phyloP scores from a whole-genome alignment of 2,797 vertebrate species.

The Avahi laniger region DNA sequence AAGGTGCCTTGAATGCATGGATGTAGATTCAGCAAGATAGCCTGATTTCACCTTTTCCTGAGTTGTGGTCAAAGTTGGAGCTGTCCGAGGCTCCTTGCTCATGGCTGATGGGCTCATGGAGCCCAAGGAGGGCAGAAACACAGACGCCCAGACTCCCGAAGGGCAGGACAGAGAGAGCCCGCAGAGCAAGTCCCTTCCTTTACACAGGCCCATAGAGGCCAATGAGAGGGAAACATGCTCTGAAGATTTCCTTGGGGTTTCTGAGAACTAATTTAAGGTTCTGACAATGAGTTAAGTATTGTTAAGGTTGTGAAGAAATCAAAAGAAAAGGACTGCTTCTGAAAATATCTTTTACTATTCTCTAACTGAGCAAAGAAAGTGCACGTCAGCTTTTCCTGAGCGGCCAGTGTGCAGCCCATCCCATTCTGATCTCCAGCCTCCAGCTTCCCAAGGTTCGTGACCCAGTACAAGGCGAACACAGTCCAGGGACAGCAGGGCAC shows the following conservation, averaged over 20 bases:
- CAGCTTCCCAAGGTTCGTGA: neutral
- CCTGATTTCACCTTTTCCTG: neutral
- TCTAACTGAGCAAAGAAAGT: neutral
- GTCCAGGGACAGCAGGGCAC: neutral
- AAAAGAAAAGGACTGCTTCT: neutral
- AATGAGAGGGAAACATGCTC: neutral
- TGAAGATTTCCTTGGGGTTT: neutral
- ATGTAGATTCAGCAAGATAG: neutral
- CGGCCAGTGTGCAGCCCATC: neutral
- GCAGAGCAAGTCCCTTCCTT: neutral
- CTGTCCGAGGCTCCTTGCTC: neutral
- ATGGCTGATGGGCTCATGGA: neutral
- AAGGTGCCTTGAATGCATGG: neutral
- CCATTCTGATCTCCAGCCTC: neutral
- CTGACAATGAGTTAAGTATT: neutral
- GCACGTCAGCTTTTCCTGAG: neutral
- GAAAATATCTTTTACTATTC: neutral
- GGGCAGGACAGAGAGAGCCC: neutral
- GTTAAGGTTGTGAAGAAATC: neutral
- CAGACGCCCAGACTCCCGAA: neutral
- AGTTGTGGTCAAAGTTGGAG: neutral
- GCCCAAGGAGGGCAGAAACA: neutral
- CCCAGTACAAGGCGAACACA: neutral
- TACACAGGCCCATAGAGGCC: neutral
- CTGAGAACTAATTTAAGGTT: neutral